Percentiles rank a stretch among this genome's conserved stretches.
Evolutionary conservation across 1,140 invertebrate species (phyloP).

Genomic region (Anastrepha obliqua): DNA sequence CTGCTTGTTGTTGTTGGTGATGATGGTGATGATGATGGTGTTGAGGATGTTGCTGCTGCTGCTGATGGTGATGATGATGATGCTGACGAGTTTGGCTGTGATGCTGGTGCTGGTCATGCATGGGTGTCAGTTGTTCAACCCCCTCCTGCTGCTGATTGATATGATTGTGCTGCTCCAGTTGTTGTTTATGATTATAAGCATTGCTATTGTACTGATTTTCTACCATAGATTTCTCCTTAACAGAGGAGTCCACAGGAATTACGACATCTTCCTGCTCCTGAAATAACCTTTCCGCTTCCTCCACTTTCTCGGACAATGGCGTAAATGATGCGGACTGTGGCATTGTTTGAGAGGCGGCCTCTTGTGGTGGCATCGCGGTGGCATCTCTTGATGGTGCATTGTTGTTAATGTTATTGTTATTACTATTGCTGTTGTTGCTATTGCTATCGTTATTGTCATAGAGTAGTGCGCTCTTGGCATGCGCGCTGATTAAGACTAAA

Average conservation of each 20-base stretch:
- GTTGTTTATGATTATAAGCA: slow-evolving; percentile 17
- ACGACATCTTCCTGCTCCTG: slow-evolving; percentile 1
- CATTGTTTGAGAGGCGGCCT: slow-evolving; percentile 30
- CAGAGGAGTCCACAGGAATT: slow-evolving; percentile 10
- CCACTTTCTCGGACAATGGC: background rate
- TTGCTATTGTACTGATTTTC: background rate
- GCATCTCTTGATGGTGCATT: background rate
- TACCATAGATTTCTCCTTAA: background rate
- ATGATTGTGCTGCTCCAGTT: slow-evolving; percentile 26
- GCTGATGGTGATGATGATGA: slow-evolving; percentile 59
- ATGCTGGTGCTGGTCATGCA: slow-evolving; percentile 48
- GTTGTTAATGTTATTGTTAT: slow-evolving; percentile 8
- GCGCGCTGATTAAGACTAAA: slow-evolving; percentile 67
- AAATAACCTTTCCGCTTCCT: background rate
- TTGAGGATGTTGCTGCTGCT: slow-evolving; percentile 49
- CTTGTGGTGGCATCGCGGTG: background rate
- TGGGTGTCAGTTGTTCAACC: background rate
- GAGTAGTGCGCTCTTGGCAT: slow-evolving; percentile 66
- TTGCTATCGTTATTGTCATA: slow-evolving; percentile 58
- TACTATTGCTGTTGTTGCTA: slow-evolving; percentile 1
- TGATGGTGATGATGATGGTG: slow-evolving; percentile 29
- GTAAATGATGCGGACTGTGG: background rate
- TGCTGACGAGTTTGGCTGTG: slow-evolving; percentile 41
- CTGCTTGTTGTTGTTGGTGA: slow-evolving; percentile 30
- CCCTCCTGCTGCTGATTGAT: background rate